Conservation (phyloP, 2,888 invertebrate genomes). For the Apomyelois bistriatella region DNA sequence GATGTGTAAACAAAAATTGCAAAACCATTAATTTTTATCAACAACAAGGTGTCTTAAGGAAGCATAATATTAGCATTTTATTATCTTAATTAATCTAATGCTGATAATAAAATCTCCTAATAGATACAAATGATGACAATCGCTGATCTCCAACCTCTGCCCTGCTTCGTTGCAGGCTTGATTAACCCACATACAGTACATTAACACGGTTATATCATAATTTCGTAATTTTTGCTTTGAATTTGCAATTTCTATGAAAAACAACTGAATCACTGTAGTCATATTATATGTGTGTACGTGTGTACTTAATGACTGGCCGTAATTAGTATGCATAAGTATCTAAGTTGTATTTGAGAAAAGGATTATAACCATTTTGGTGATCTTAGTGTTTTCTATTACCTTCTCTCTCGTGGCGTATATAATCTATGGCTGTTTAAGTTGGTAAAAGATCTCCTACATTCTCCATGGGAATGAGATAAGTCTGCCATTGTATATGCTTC, state of each 20-base stretch:
- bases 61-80: neutral
- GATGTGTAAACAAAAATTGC: neutral
- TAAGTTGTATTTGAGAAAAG: no score
- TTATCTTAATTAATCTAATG: slow-evolving; percentile 1
- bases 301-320: no score
- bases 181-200: slow-evolving; percentile 7
- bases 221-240: neutral
- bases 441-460: no score
- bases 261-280: neutral
- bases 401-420: no score
- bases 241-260: neutral
- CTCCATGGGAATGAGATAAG: no score
- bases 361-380: no score
- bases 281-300: no score
- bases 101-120: neutral
- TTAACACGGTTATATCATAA: slow-evolving; percentile 8
- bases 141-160: slow-evolving; percentile 11
- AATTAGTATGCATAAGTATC: no score
- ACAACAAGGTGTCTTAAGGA: neutral
- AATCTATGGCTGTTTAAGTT: no score
- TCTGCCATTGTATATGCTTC: no score
- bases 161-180: neutral
- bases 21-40: neutral
- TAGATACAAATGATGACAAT: slow-evolving; percentile 9
- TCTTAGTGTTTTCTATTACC: no score